Base-by-base conservation (phyloP, 2,797 vertebrate species). In the Remorina albescens region DNA sequence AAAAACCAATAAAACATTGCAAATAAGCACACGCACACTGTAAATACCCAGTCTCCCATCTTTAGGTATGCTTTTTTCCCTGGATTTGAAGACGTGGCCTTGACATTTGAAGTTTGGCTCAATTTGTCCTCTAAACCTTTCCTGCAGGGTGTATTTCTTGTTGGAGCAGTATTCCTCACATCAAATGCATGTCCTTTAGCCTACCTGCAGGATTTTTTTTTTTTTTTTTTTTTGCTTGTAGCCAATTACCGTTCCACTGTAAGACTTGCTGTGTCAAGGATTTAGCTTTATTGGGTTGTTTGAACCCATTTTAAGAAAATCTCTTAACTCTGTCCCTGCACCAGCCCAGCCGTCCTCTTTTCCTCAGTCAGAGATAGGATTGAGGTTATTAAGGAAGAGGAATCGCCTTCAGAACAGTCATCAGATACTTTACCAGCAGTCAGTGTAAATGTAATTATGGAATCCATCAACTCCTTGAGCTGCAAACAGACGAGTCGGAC, bases 171-270 rank as follows among this genome's bases (percentile, higher is more conserved):
- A 44, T 78, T 82, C 65, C 58, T 78, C 56, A 55, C 69, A 71
- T 86, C 55, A 75, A 87, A 81, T 74, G 21, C 64, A 69, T 62
- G 70, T 76, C 47, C 56, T 58, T 65, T 26, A 71, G 72, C 71
- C 79, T 39, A 78, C 67, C 73, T 67, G 78, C 82, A 67, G 79
- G 85, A 89, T 85, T 84, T 82, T 67, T n/a, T n/a, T n/a, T n/a
- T n/a, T 23, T 71, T 69, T 85, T 84, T 82, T 67, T n/a, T n/a
- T n/a, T n/a, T n/a, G 25, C 73, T 69, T 67, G 53, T 65, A 56
- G 71, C 54, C 25, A 46, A 85, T 91, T 87, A 83, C 68, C 15
- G 50, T 74, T 76, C 49, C 51, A 37, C 54, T 49, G 68, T 62
- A 87, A 76, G 61, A 72, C 60, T 57, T 47, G 65, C 56, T 9